Evolutionary conservation across 2,888 invertebrate genomes (phyloP).

Genomic region (Busseola fusca): DNA sequence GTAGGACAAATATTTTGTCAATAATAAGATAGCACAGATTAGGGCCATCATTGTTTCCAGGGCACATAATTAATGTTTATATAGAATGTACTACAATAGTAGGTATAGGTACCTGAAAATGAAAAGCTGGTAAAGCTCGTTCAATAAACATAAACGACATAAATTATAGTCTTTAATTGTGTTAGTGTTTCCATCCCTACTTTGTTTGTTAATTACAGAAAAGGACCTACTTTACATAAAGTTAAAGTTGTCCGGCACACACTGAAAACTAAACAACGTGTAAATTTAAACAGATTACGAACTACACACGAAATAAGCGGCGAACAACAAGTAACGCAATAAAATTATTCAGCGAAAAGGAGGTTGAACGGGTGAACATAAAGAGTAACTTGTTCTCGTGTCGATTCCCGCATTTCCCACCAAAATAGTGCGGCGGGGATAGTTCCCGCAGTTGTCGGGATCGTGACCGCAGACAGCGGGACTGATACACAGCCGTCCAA

Average conservation of each 20-base stretch:
- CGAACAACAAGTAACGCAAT: slow-evolving; percentile 61
- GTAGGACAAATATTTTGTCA: slow-evolving; percentile 6
- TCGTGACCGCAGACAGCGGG: slow-evolving; percentile 52
- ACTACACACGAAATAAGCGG: slow-evolving; percentile 56
- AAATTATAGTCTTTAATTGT: slow-evolving; percentile 21
- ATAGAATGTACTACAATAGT: too few relatives aligned
- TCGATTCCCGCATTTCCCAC: slow-evolving; percentile 55
- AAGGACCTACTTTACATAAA: slow-evolving; percentile 48
- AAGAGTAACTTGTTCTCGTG: slow-evolving; percentile 58
- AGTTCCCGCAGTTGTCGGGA: slow-evolving; percentile 43
- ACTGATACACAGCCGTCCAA: slow-evolving; percentile 37
- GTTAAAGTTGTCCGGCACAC: slow-evolving; percentile 41
- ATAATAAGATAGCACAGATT: slow-evolving; percentile 12
- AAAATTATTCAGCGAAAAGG: slow-evolving; percentile 60
- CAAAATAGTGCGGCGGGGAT: slow-evolving; percentile 61
- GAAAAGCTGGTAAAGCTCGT: slow-evolving; percentile 2
- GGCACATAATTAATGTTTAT: background rate
- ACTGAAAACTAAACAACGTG: slow-evolving; percentile 44
- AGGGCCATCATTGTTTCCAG: slow-evolving; percentile 2
- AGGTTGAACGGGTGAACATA: slow-evolving; percentile 42
- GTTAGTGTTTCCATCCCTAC: slow-evolving; percentile 23
- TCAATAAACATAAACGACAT: background rate
- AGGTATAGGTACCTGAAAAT: background rate
- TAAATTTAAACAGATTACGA: slow-evolving; percentile 63
- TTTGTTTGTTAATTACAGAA: slow-evolving; percentile 51